phyloP scores from a whole-genome alignment of 2,113 vertebrate genomes.

The Clinocottus analis region DNA sequence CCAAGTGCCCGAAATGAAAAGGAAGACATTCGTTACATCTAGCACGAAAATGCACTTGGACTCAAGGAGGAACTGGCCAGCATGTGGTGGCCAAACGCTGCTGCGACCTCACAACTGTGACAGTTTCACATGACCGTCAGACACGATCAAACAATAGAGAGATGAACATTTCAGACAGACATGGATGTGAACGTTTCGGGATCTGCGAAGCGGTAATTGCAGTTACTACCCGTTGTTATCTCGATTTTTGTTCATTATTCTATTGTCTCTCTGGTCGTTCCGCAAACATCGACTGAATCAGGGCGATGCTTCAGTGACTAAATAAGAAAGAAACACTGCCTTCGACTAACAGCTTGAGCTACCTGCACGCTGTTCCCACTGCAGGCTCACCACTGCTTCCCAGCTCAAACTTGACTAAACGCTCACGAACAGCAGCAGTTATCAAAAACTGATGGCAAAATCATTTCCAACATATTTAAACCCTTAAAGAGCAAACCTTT shows the following conservation, averaged over 20 bases:
- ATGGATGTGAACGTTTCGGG: not conserved
- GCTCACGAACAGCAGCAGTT: slow-evolving; percentile 27
- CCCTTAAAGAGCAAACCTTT: slow-evolving; percentile 60
- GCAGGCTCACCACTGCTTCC: slow-evolving; percentile 6
- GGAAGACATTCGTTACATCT: not conserved
- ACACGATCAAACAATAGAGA: not conserved
- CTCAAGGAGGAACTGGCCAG: not conserved
- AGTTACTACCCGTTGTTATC: not conserved
- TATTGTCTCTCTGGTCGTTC: not conserved
- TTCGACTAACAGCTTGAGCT: slow-evolving; percentile 8
- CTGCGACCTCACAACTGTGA: not conserved
- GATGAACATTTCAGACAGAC: not conserved
- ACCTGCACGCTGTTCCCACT: slow-evolving; percentile 8
- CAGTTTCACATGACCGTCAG: not conserved
- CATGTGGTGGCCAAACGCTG: not conserved
- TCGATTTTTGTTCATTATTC: not conserved
- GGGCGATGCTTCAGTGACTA: not conserved
- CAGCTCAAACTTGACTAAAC: slow-evolving; percentile 23
- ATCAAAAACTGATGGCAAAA: slow-evolving; percentile 54
- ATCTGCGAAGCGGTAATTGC: not conserved
- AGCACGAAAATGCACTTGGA: not conserved
- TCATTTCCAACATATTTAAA: slow-evolving; percentile 62
- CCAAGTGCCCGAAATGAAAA: not conserved
- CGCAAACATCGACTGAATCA: not conserved
- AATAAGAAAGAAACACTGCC: not conserved